Conservation (phyloP, 1,140 invertebrate genomes). For the Camponotus pennsylvanicus region DNA sequence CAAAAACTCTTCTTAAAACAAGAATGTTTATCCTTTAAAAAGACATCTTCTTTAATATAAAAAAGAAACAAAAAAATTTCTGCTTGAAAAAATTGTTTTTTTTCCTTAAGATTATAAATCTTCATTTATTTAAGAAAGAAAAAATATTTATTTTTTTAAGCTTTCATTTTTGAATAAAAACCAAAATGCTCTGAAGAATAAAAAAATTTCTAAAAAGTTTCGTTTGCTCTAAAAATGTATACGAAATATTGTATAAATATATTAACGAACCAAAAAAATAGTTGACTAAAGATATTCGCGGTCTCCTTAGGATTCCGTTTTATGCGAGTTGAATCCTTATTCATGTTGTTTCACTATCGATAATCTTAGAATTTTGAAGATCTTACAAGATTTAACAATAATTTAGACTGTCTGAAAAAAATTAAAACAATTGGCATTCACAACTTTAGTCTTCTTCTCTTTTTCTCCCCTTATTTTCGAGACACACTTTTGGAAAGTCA, state of each 20-base stretch:
- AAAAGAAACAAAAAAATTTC: too few relatives aligned
- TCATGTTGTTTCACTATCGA: not conserved
- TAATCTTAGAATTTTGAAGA: not conserved
- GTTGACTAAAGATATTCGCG: conserved; percentile 55
- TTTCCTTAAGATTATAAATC: not conserved
- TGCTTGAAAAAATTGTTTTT: too few relatives aligned
- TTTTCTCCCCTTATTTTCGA: not conserved
- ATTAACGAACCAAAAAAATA: conserved; percentile 61
- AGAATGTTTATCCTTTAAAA: not conserved
- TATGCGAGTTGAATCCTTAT: conserved; percentile 14
- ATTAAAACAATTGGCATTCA: not conserved
- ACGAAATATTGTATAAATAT: not conserved
- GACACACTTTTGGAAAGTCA: not conserved
- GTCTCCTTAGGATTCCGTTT: conserved; percentile 56
- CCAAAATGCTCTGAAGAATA: not conserved
- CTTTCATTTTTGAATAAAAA: not conserved
- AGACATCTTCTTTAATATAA: too few relatives aligned
- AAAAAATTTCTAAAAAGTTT: not conserved
- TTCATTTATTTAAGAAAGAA: not conserved
- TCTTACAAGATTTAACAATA: not conserved
- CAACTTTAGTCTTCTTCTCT: not conserved
- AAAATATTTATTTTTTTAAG: not conserved
- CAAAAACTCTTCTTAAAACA: conserved; percentile 6
- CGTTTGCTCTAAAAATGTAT: not conserved
- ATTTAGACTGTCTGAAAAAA: not conserved